Percentiles rank a stretch among this genome's conserved stretches.
These are phyloP conservation scores for Melieria omissa DNA, from an alignment of 2,888 invertebrate species.

Conservation along the genomic window DNA sequence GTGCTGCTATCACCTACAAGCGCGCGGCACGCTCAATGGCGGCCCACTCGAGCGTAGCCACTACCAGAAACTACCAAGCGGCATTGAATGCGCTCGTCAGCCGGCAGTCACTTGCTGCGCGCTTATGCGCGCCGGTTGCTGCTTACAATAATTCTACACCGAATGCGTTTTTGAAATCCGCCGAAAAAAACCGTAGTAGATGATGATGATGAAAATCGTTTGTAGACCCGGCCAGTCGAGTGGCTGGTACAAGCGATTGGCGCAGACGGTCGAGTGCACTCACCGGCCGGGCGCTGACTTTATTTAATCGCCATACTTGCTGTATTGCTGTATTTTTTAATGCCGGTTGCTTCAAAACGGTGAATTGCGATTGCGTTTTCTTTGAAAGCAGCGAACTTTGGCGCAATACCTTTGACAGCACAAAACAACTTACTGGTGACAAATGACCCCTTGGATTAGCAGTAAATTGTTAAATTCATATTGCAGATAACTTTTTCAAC, in stretches of 20 bases:
- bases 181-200: slow-evolving; percentile 15
- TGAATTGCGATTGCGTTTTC: no score
- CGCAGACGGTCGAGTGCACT: no score
- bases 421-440: no score
- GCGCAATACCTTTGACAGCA: no score
- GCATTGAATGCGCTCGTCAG: slow-evolving; percentile 3
- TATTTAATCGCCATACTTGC: no score
- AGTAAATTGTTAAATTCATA: no score
- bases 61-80: slow-evolving; percentile 24
- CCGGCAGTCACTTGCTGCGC: slow-evolving; percentile 23
- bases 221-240: background rate
- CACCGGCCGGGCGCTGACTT: no score
- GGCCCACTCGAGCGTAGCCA: background rate
- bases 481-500: no score
- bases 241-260: background rate
- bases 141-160: slow-evolving; percentile 67
- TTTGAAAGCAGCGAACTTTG: no score
- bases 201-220: slow-evolving; percentile 33
- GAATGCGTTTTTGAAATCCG: slow-evolving; percentile 42
- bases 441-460: no score
- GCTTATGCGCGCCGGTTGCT: slow-evolving; percentile 57
- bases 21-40: background rate
- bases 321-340: no score
- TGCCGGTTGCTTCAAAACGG: no score
- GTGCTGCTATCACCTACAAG: background rate